Percentiles rank a stretch among this genome's conserved stretches.
phyloP scores from a whole-genome alignment of 1,140 invertebrate species.

The Rhagoletis pomonella region DNA sequence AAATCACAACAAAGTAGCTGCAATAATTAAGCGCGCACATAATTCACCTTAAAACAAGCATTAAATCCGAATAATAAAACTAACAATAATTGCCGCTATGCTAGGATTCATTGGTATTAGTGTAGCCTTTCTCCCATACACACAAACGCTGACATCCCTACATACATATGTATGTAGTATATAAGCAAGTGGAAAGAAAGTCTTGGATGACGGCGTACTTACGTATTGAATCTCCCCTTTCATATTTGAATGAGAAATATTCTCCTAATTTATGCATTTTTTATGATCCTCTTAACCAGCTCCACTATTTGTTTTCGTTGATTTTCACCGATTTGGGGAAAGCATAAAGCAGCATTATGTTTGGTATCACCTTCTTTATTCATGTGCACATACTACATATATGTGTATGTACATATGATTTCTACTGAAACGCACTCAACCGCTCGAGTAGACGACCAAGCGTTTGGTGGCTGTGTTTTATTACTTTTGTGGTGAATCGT shows the following conservation, averaged over 20 bases:
- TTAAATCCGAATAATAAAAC: constrained; percentile 56
- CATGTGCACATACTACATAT: background rate
- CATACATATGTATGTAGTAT: background rate
- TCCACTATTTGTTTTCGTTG: constrained; percentile 17
- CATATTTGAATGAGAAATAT: background rate
- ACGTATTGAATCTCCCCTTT: background rate
- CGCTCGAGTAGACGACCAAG: background rate
- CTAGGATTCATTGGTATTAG: background rate
- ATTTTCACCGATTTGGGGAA: background rate
- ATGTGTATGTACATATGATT: background rate
- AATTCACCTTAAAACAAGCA: constrained; percentile 55
- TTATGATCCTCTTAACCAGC: constrained; percentile 31
- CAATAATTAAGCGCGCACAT: constrained; percentile 44
- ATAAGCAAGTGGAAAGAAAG: background rate
- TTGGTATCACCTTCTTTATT: background rate
- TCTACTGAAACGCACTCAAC: background rate
- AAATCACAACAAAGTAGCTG: constrained; percentile 46
- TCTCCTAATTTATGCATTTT: background rate
- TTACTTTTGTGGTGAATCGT: constrained; percentile 32
- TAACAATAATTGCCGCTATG: background rate
- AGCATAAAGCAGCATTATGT: background rate
- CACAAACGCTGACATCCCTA: background rate
- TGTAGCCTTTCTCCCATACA: constrained; percentile 3
- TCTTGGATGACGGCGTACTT: background rate
- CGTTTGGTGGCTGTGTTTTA: background rate